Conservation (phyloP, 2,113 vertebrate genomes). For the Ageneiosus marmoratus region DNA sequence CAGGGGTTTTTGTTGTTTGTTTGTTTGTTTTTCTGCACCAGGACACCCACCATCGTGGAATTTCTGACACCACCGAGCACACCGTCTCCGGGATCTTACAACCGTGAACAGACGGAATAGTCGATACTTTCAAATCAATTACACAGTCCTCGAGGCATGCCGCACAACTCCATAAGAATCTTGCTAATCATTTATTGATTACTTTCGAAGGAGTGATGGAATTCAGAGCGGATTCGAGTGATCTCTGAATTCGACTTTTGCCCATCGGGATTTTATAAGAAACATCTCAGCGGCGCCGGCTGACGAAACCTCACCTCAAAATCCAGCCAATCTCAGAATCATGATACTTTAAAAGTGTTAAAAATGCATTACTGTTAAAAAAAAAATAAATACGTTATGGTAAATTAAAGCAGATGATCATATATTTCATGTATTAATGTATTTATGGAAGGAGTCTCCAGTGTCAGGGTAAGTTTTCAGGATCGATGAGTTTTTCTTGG, state of each 20-base stretch:
- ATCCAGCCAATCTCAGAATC: too few relatives aligned
- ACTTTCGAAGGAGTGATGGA: slow-evolving; percentile 38
- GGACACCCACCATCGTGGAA: background rate
- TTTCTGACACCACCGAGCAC: background rate
- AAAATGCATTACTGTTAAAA: too few relatives aligned
- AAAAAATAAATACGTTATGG: too few relatives aligned
- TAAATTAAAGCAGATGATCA: too few relatives aligned
- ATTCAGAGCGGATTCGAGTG: slow-evolving; percentile 33
- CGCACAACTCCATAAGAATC: slow-evolving; percentile 15
- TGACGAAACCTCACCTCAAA: background rate
- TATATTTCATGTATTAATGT: too few relatives aligned
- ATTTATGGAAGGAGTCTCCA: too few relatives aligned
- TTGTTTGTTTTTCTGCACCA: background rate
- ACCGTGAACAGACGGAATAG: background rate
- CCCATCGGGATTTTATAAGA: background rate
- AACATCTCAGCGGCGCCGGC: background rate
- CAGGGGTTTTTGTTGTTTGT: background rate
- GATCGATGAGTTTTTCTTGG: too few relatives aligned
- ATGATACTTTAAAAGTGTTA: too few relatives aligned
- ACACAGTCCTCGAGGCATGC: slow-evolving; percentile 27
- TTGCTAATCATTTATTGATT: slow-evolving; percentile 39
- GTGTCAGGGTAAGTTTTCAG: too few relatives aligned
- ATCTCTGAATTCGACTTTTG: background rate
- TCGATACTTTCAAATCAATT: slow-evolving; percentile 43
- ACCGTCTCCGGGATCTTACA: slow-evolving; percentile 2